Conservation (phyloP, 2,888 invertebrate genomes). For the Hemithea aestivaria region DNA sequence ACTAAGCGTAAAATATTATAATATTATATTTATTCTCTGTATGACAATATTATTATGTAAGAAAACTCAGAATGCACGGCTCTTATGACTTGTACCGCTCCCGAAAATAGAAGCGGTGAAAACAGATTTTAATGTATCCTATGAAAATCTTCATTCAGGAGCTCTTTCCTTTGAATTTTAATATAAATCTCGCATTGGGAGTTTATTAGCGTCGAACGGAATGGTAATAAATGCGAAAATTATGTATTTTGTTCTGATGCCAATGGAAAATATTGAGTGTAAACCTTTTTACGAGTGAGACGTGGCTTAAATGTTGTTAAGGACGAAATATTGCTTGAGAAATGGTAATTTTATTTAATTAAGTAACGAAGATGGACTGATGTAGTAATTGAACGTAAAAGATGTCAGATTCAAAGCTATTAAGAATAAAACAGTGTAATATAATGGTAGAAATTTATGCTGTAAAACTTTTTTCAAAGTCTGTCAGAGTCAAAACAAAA, state of each 20-base stretch:
- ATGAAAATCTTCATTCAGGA: constrained; percentile 74
- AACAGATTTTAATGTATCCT: constrained; percentile 78
- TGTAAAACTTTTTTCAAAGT: no score
- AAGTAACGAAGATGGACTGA: background rate
- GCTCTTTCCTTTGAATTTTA: constrained; percentile 69
- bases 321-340: background rate
- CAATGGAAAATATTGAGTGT: constrained; percentile 19
- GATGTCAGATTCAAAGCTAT: no score
- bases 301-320: constrained; percentile 11
- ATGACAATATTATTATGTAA: background rate
- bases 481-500: no score
- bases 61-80: background rate
- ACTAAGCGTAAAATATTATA: no score
- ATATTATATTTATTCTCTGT: no score
- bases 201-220: constrained; percentile 70
- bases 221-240: constrained; percentile 63
- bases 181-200: constrained; percentile 70
- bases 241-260: constrained; percentile 42
- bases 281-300: constrained; percentile 24
- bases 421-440: no score
- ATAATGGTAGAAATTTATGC: no score
- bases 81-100: constrained; percentile 32
- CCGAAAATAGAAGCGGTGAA: constrained; percentile 54
- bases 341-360: background rate
- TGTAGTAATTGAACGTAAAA: no score